Evolutionary conservation across 2,113 vertebrate genomes (phyloP), one percentile per base, ranked within the genome.

Genomic region (Dascyllus trimaculatus): DNA sequence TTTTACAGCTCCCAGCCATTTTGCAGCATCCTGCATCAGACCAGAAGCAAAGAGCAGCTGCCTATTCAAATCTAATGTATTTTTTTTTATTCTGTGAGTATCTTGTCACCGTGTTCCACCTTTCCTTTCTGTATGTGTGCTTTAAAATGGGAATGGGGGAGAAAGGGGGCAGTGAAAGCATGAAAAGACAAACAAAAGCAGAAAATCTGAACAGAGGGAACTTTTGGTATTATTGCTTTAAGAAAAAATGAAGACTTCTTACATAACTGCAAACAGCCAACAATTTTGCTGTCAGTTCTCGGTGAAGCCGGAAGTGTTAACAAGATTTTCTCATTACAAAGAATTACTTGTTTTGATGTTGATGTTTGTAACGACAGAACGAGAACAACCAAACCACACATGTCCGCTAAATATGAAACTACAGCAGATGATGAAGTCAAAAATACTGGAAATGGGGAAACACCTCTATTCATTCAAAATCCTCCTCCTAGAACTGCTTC

Each of bases 351-450:
- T 65, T 21, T 52, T 25, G 5, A 54, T 59, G 18, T 62, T 29
- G 29, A 29, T 29, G 29, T 46, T 15, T 45, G 46, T 18, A 48
- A 17, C 10, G 18, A 24, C 19, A 26, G 0, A 22, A 24, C 6
- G n/a, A 22, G 5, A 11, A 11, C 43, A 25, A 40, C 51, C 6
- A 49, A n/a, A 49, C 48, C 18, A 29, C 0, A 29, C 6, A 29
- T 29, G 29, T 29, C 29, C 29, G 4, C 4, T 29, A 29, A 40
- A 43, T 54, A 43, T 25, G 22, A 56, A 68, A 25, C 65, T n/a
- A n/a, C 65, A 69, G 38, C 35, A 69, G 54, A 53, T 21, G 53
- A 24, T 48, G 19, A 58, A 29, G 4, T 70, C 40, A 70, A 53
- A 53, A n/a, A 18, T 19, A 49, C 32, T 65, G 22, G 8, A 61